Evolutionary conservation across 64 coral and sea anemone species (phyloP).

Genomic region (Pachyseris speciosa): DNA sequence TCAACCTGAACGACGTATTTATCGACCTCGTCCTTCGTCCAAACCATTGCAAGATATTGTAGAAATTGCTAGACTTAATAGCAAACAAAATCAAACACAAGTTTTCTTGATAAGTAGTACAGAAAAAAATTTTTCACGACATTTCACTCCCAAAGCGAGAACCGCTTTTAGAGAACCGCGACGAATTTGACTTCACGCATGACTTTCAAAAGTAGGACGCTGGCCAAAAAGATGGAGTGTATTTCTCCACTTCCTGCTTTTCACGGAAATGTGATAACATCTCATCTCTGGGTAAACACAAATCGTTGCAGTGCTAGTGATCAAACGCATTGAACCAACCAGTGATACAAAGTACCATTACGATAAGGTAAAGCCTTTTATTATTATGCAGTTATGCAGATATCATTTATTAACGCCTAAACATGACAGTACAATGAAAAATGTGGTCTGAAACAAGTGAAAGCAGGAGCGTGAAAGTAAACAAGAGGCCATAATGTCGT

Average conservation of each 20-base stretch:
- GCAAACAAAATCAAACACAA: not conserved
- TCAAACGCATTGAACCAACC: no score
- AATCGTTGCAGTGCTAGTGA: no score
- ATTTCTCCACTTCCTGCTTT: not conserved
- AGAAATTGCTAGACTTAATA: not conserved
- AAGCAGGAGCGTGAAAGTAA: no score
- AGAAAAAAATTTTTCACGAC: not conserved
- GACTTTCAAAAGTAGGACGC: not conserved
- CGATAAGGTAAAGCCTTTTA: no score
- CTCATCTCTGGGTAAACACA: no score
- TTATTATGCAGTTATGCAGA: no score
- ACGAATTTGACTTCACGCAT: not conserved
- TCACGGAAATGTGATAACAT: no score
- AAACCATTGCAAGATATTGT: conserved; percentile 61
- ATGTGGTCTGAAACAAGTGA: no score
- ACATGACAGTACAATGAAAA: no score
- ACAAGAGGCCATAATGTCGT: no score
- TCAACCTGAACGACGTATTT: conserved; percentile 82
- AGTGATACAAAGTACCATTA: no score
- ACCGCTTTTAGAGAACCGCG: not conserved
- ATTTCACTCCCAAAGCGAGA: not conserved
- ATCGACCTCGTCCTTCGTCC: conserved; percentile 86
- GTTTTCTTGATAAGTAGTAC: not conserved
- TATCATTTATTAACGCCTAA: no score
- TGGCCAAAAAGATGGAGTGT: not conserved